phyloP scores from a whole-genome alignment of 2,888 invertebrate species.

The Mythimna loreyi region DNA sequence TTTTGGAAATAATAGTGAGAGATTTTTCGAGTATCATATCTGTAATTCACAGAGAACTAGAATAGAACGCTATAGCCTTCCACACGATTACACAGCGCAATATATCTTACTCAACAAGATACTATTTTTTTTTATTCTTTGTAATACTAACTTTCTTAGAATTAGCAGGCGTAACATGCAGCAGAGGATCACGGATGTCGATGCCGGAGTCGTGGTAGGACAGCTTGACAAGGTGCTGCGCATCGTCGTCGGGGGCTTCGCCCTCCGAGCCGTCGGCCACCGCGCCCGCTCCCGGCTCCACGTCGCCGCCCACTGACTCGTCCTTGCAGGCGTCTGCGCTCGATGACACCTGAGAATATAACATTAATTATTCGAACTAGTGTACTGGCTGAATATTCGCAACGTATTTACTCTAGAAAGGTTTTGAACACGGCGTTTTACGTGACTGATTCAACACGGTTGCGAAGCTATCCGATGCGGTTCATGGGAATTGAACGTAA shows the following conservation, averaged over 20 bases:
- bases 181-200: conserved; percentile 95
- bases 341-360: conserved; percentile 79
- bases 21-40: not conserved
- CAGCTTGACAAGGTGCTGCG: conserved; percentile 93
- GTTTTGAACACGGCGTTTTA: too few relatives aligned
- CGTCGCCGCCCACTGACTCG: conserved; percentile 66
- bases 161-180: conserved; percentile 92
- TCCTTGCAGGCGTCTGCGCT: conserved; percentile 77
- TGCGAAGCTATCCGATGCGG: too few relatives aligned
- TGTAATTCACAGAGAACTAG: too few relatives aligned
- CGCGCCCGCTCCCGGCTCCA: conserved; percentile 66
- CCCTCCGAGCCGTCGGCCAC: conserved; percentile 74
- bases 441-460: too few relatives aligned
- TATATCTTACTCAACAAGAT: not conserved
- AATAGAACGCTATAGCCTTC: too few relatives aligned
- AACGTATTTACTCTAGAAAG: too few relatives aligned
- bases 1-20: not conserved
- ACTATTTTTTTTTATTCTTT: not conserved
- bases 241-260: conserved; percentile 72
- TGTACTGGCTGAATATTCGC: too few relatives aligned
- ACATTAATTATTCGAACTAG: too few relatives aligned
- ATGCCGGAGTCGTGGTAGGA: conserved; percentile 97
- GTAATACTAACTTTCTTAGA: conserved; percentile 90
- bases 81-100: too few relatives aligned
- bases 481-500: too few relatives aligned